A percentile compares a stretch with the other conserved stretches of the same genome.
Evolutionary conservation across 2,113 vertebrate species (phyloP).

Genomic region (Panthera tigris): DNA sequence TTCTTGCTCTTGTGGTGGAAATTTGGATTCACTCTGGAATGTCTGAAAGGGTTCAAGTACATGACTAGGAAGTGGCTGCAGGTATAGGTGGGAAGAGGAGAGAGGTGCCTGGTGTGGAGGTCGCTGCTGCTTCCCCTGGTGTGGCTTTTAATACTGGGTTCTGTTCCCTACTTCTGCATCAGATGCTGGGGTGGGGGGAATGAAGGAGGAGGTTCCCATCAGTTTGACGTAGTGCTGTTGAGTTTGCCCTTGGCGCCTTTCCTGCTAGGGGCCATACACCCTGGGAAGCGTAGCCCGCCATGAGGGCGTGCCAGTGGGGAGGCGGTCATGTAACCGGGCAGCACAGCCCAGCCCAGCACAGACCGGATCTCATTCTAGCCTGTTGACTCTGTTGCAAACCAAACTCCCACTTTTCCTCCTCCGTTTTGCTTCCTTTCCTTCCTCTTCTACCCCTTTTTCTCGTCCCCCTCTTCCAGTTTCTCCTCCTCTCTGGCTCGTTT

Average conservation of each 20-base stretch:
- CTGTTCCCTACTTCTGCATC: neutral
- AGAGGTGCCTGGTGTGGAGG: neutral
- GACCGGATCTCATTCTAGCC: neutral
- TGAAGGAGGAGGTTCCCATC: neutral
- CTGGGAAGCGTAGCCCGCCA: neutral
- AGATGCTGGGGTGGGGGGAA: fast-evolving
- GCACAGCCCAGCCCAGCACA: no score
- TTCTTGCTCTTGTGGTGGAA: neutral
- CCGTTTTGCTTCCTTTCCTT: neutral
- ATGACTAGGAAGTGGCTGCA: neutral
- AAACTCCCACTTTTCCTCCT: neutral
- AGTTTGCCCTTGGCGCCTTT: neutral
- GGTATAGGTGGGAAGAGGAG: neutral
- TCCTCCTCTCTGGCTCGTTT: neutral
- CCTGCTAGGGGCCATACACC: neutral
- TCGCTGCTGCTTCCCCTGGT: neutral
- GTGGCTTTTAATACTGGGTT: neutral
- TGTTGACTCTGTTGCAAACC: neutral
- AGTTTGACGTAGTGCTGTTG: neutral
- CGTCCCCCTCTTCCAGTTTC: neutral
- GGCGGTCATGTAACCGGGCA: neutral
- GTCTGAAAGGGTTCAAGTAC: neutral
- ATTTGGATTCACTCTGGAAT: neutral
- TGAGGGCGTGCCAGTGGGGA: neutral
- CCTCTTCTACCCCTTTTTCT: neutral